A percentile compares a stretch with the other conserved stretches of the same genome.
These are phyloP conservation scores for Actenoides hombroni DNA, from an alignment of 2,113 vertebrate genomes.

Conservation along the genomic window DNA sequence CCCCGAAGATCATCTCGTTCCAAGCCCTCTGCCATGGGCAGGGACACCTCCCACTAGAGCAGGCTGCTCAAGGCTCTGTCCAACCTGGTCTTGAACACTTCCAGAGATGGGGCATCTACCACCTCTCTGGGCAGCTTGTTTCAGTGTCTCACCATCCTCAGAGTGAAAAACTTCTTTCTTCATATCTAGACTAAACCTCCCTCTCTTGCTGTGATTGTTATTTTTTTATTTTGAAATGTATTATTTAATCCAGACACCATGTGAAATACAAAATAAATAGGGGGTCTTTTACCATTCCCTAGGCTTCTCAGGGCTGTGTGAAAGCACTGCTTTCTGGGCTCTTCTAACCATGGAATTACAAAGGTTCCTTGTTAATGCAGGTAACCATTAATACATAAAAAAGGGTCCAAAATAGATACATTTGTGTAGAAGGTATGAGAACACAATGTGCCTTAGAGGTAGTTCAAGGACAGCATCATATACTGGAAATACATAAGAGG, in stretches of 20 bases:
- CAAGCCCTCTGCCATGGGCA: background rate
- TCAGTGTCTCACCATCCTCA: too few relatives aligned
- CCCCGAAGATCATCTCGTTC: background rate
- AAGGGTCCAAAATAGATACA: background rate
- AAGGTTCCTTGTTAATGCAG: background rate
- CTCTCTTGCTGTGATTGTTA: background rate
- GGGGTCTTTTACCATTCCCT: background rate
- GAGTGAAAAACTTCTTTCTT: too few relatives aligned
- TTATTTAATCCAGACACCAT: background rate
- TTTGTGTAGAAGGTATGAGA: background rate
- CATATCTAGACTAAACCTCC: too few relatives aligned
- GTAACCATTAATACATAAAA: background rate
- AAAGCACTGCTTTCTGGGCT: background rate
- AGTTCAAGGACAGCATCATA: background rate
- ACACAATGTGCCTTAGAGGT: background rate
- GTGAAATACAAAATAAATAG: background rate
- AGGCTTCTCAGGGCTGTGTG: background rate
- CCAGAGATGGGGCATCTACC: too few relatives aligned
- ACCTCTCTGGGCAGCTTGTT: too few relatives aligned
- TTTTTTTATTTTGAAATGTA: background rate
- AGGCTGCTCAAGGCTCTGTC: too few relatives aligned
- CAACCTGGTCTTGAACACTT: too few relatives aligned
- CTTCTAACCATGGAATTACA: background rate
- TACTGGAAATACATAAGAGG: background rate
- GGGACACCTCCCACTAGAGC: too few relatives aligned